Evolutionary conservation across 2,888 invertebrate species (phyloP).

Genomic region (Drosophila acutilabella): DNA sequence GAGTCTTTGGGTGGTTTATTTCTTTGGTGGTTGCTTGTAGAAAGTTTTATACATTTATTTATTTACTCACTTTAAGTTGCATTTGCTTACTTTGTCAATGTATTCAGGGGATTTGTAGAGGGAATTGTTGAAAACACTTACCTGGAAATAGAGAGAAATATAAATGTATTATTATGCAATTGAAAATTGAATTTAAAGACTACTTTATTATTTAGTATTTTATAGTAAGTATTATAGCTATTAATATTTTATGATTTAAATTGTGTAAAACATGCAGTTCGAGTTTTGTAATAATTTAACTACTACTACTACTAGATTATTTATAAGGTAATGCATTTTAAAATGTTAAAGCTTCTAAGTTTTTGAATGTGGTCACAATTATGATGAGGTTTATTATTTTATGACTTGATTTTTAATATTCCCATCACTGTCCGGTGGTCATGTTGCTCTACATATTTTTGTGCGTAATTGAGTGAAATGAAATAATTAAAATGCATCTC

Average conservation of each 20-base stretch:
- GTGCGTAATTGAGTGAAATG: constrained; percentile 68
- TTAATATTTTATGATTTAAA: neutral
- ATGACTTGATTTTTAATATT: constrained; percentile 31
- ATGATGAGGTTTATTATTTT: constrained; percentile 21
- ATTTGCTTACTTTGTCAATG: constrained; percentile 59
- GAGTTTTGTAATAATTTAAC: neutral
- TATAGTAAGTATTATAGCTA: no score
- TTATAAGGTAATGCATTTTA: neutral
- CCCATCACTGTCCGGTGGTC: constrained; percentile 21
- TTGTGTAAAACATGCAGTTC: constrained; percentile 26
- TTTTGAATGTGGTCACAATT: neutral
- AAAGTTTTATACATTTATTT: constrained; percentile 33
- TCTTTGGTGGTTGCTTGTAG: constrained; percentile 23
- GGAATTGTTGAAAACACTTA: constrained; percentile 49
- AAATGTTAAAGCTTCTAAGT: neutral
- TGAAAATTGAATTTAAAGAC: neutral
- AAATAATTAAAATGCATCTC: constrained; percentile 72
- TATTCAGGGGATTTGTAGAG: neutral
- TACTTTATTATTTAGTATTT: neutral
- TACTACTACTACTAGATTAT: neutral
- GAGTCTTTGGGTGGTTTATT: constrained; percentile 15
- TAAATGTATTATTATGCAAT: neutral
- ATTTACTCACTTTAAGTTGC: constrained; percentile 66
- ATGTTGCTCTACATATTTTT: constrained; percentile 42
- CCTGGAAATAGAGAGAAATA: constrained; percentile 47